A percentile compares a stretch with the other conserved stretches of the same genome.
phyloP scores from a whole-genome alignment of 2,797 vertebrate genomes.

The Simalia tracyae region DNA sequence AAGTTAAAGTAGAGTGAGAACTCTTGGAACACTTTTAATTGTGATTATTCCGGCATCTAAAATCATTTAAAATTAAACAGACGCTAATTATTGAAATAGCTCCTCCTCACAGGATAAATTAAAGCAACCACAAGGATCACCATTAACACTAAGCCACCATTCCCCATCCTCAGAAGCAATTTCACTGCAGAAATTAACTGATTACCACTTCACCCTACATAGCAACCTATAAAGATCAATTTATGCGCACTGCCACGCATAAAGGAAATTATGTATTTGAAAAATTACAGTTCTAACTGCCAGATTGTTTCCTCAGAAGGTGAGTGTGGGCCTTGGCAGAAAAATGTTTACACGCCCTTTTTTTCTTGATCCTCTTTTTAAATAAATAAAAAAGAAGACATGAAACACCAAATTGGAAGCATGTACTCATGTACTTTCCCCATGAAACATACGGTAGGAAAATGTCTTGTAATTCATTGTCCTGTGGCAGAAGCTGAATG shows the following conservation, averaged over 20 bases:
- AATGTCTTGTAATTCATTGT: neutral
- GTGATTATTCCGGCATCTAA: neutral
- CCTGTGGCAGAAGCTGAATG: neutral
- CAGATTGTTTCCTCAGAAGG: neutral
- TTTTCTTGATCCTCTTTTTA: neutral
- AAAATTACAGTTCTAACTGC: neutral
- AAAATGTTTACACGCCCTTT: too few relatives aligned
- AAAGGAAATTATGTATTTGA: neutral
- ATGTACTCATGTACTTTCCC: neutral
- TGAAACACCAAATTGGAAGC: neutral
- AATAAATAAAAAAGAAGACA: neutral
- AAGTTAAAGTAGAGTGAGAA: neutral
- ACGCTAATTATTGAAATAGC: neutral
- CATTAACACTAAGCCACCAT: neutral
- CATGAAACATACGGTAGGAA: neutral
- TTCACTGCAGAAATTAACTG: neutral
- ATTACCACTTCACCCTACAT: neutral
- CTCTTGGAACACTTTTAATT: neutral
- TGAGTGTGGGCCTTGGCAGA: too few relatives aligned
- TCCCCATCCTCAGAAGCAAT: neutral
- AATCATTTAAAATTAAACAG: neutral
- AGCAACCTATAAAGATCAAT: neutral
- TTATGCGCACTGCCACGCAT: neutral
- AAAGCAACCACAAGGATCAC: too few relatives aligned
- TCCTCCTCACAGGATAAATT: neutral